Conservation (phyloP, 2,797 vertebrate genomes). For the Pseudochaenichthys georgianus region DNA sequence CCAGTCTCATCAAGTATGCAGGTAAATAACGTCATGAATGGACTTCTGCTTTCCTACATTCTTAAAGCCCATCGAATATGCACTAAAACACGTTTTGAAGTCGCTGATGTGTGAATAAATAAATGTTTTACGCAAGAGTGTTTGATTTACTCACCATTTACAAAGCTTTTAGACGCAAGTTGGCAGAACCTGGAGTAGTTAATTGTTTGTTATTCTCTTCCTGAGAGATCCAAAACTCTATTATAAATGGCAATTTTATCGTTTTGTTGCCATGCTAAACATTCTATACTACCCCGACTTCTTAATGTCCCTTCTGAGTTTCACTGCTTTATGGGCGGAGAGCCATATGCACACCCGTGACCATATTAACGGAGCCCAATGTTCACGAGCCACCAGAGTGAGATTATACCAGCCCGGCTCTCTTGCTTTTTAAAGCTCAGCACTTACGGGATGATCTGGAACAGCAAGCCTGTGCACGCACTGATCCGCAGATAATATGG, state of each 20-base stretch:
- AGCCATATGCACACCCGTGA: conserved; percentile 68
- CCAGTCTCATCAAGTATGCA: not conserved
- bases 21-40: no score
- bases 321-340: conserved; percentile 15
- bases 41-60: not conserved
- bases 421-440: conserved; percentile 62
- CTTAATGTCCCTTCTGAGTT: conserved; percentile 73
- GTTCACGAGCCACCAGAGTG: conserved; percentile 68
- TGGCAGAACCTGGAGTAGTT: not conserved
- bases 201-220: conserved; percentile 31
- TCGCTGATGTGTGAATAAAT: not conserved
- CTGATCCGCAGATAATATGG: conserved; percentile 66
- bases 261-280: conserved; percentile 56
- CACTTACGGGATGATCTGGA: conserved; percentile 69
- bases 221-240: conserved; percentile 46
- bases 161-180: not conserved
- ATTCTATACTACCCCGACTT: conserved; percentile 31
- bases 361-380: conserved; percentile 65
- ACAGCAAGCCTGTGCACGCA: conserved; percentile 39
- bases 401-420: conserved; percentile 54
- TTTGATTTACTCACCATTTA: not conserved
- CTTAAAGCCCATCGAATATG: not conserved
- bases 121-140: not conserved
- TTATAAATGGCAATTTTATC: conserved; percentile 61
- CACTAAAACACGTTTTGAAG: not conserved